Evolutionary conservation across 2,888 invertebrate genomes (phyloP), one percentile per base, ranked within the genome.

Genomic region (Metalampra italica): DNA sequence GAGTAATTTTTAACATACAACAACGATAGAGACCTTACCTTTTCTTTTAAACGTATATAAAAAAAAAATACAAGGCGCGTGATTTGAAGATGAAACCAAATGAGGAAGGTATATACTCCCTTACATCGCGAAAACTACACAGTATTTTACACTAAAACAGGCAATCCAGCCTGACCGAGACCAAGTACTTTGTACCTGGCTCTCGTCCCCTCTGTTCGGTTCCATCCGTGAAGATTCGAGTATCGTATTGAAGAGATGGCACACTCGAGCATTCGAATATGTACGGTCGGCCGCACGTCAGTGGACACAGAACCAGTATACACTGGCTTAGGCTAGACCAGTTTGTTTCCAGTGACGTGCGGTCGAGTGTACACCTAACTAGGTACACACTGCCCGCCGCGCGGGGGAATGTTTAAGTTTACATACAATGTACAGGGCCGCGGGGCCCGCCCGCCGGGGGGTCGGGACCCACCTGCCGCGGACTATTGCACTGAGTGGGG

Each of bases 191-290:
- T n/a, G n/a, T n/a, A n/a, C n/a, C n/a, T n/a, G n/a, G n/a, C n/a
- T n/a, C n/a, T n/a, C n/a, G n/a, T n/a, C n/a, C n/a, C n/a, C n/a
- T n/a, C n/a, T n/a, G n/a, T n/a, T n/a, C n/a, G n/a, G n/a, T n/a
- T n/a, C n/a, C n/a, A n/a, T n/a, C n/a, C n/a, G n/a, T n/a, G 46
- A 45, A 49, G 57, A 56, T 52, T 52, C 56, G 54, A 52, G 56
- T 39, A 45, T 46, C 41, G 29, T 41, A 45, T 34, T 30, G 7
- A 36, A 37, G 39, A 36, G 29, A 43, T 44, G 43, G 43, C 38
- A 42, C 38, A 42, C 51, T 44, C 48, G 50, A 43, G 41, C 43
- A 13, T 40, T 30, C 40, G 46, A 22, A 22, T 22, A 22, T 22
- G 14, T 7, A 40, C 12, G 14, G 7, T n/a, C n/a, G n/a, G n/a